These are phyloP conservation scores for Perognathus longimembris DNA, from an alignment of 2,113 vertebrate species.

Conservation along the genomic window DNA sequence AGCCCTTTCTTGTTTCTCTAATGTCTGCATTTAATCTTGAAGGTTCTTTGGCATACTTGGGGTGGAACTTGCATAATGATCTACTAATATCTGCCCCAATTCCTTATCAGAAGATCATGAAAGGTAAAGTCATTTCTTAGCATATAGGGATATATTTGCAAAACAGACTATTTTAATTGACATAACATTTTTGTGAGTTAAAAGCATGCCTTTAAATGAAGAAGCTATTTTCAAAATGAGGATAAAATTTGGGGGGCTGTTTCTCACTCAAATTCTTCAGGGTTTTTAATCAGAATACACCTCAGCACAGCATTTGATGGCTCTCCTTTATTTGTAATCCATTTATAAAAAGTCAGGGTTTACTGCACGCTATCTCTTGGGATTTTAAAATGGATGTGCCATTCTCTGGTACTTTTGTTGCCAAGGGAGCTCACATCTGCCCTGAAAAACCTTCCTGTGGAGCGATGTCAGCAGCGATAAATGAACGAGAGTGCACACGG, in stretches of 20 bases:
- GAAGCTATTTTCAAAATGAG: constrained; percentile 50
- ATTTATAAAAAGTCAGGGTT: constrained; percentile 76
- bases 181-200: constrained; percentile 9
- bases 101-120: constrained; percentile 22
- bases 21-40: not conserved
- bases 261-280: constrained; percentile 62
- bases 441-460: constrained; percentile 72
- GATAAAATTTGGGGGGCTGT: constrained; percentile 4
- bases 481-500: constrained; percentile 59
- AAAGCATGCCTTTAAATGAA: constrained; percentile 53
- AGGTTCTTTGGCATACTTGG: constrained; percentile 22
- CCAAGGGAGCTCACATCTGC: constrained; percentile 73
- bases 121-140: constrained; percentile 29
- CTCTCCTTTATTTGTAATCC: constrained; percentile 57
- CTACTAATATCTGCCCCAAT: constrained; percentile 14
- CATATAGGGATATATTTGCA: not conserved
- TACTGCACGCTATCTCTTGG: constrained; percentile 69
- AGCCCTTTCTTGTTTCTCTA: not conserved
- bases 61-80: constrained; percentile 17
- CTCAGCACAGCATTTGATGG: constrained; percentile 35
- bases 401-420: constrained; percentile 74
- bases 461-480: constrained; percentile 64
- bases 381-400: constrained; percentile 74
- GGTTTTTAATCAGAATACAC: constrained; percentile 68
- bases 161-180: constrained; percentile 31